phyloP scores from a whole-genome alignment of 2,888 invertebrate species.

The Idaea straminata region DNA sequence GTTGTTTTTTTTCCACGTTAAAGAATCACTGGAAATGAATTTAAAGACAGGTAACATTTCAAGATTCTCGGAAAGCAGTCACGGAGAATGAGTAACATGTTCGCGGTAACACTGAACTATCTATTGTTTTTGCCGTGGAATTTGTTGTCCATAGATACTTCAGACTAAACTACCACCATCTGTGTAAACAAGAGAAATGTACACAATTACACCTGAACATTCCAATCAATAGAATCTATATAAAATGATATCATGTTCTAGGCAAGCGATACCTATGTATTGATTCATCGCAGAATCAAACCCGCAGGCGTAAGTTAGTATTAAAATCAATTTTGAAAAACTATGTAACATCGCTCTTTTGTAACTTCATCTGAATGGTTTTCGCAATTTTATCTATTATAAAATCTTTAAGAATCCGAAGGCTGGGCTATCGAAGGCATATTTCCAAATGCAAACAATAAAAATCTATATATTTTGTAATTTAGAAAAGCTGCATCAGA shows the following conservation, averaged over 20 bases:
- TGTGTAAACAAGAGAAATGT: not conserved
- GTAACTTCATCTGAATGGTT: no score
- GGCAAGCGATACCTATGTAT: not conserved
- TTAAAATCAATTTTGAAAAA: no score
- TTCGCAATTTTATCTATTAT: no score
- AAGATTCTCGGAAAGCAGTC: not conserved
- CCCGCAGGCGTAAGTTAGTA: no score
- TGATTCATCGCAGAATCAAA: not conserved
- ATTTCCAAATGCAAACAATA: no score
- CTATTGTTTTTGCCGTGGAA: slow-evolving; percentile 1
- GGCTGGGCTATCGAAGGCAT: no score
- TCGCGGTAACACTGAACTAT: not conserved
- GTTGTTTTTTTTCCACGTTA: not conserved
- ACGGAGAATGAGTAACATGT: slow-evolving; percentile 13
- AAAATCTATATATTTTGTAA: no score
- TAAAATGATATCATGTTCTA: not conserved
- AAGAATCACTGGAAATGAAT: not conserved
- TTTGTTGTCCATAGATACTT: not conserved
- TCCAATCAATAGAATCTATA: not conserved
- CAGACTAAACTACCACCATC: not conserved
- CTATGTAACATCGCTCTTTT: no score
- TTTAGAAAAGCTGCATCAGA: no score
- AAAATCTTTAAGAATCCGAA: no score
- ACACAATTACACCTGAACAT: slow-evolving; percentile 3
- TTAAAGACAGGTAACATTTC: not conserved